Evolutionary conservation across 2,888 invertebrate species (phyloP), one percentile per base, ranked within the genome.

Genomic region (Pteria penguin): DNA sequence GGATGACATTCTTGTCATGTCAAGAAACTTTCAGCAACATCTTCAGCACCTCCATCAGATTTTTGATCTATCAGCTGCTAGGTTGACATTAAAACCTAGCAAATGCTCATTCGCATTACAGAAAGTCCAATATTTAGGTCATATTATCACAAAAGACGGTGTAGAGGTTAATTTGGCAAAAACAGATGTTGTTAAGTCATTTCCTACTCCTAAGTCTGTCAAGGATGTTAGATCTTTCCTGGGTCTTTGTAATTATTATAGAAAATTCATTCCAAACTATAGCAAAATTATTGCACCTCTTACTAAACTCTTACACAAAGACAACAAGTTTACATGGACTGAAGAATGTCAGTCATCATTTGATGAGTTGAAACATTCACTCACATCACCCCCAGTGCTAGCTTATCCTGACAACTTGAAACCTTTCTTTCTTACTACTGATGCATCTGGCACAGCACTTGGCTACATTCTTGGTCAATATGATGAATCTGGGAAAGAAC

Each of bases 401-500:
- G 70, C 70, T 29, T 60, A 60, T 22, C 70, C 70, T 61, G 61
- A 61, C 22, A 33, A 26, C 18, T 18, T 18, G 18, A 70, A 62
- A 36, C 27, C 33, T 8, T 70, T 70, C 36, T n/a, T 54, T 27
- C 62, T 70, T 4, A 70, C 22, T 18, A 62, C 70, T 27, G 70
- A 70, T 58, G 68, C 81, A 2, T 78, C 75, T 3, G 33, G 62
- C 1, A 62, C 63, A 14, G 81, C 75, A 2, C 8, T 84, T 8
- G 82, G 82, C 1, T 81, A 72, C 36, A 76, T 81, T 22, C 58
- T 84, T 14, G 77, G 76, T 0, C 83, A 82, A 63, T 58, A 29
- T 11, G 80, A 79, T 71, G 69, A 78, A 1, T 26, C 66, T 32
- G 76, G 71, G n/a, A 54, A 29, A 22, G 84, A 84, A 68, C 18